Percentiles rank a stretch among this genome's conserved stretches.
These are phyloP conservation scores for Lycophotia porphyrea DNA, from an alignment of 2,888 invertebrate species.

Conservation along the genomic window DNA sequence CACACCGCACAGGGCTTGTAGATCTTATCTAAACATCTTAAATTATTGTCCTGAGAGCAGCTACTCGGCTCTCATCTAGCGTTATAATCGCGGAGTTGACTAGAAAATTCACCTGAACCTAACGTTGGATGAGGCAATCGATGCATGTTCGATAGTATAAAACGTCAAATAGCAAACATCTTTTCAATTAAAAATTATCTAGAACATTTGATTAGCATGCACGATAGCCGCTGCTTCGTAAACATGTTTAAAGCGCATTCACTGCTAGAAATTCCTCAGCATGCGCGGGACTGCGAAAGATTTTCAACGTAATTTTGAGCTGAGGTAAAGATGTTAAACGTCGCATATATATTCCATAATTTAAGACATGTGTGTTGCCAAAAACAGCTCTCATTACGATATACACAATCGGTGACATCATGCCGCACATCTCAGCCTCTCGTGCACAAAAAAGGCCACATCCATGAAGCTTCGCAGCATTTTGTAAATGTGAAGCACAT, in stretches of 20 bases:
- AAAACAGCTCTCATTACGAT: slow-evolving; percentile 55
- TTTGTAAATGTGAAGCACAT: slow-evolving; percentile 79
- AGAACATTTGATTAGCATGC: slow-evolving; percentile 49
- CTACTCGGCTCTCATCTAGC: slow-evolving; percentile 84
- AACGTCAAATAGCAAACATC: slow-evolving; percentile 47
- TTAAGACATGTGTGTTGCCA: slow-evolving; percentile 38
- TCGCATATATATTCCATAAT: slow-evolving; percentile 26
- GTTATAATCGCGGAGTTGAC: slow-evolving; percentile 78
- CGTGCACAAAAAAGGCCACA: slow-evolving; percentile 72
- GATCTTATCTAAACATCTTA: slow-evolving; percentile 89
- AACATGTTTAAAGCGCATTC: slow-evolving; percentile 53
- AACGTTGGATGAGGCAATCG: slow-evolving; percentile 78
- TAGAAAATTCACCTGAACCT: slow-evolving; percentile 71
- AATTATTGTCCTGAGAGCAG: slow-evolving; percentile 86
- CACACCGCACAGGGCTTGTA: slow-evolving; percentile 87
- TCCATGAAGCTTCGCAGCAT: slow-evolving; percentile 77
- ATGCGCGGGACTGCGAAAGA: slow-evolving; percentile 17
- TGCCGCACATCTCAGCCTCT: slow-evolving; percentile 28
- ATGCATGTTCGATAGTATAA: slow-evolving; percentile 40
- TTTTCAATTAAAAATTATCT: slow-evolving; percentile 56
- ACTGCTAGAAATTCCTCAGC: slow-evolving; percentile 28
- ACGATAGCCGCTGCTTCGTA: slow-evolving; percentile 39
- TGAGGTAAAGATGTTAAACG: slow-evolving; percentile 19
- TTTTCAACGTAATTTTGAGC: slow-evolving; percentile 23
- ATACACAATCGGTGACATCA: slow-evolving; percentile 59